These are phyloP conservation scores for Eira barbara DNA, from an alignment of 2,113 vertebrate genomes.

Conservation along the genomic window DNA sequence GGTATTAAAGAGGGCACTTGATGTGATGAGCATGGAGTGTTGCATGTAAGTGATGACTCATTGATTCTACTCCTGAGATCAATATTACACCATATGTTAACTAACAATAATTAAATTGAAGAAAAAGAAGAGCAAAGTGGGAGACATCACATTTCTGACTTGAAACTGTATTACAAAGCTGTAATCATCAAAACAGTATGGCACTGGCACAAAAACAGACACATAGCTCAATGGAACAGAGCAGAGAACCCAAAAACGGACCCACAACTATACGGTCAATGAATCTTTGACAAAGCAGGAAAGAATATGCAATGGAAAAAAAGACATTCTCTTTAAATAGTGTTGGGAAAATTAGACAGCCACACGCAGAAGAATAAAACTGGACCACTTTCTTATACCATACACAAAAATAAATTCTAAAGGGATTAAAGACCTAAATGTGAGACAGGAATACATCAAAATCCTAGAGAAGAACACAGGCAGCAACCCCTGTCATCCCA, in stretches of 20 bases:
- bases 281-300: too few species aligned
- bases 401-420: too few species aligned
- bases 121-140: background rate
- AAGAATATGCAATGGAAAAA: too few species aligned
- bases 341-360: too few species aligned
- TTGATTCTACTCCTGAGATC: background rate
- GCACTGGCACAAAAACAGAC: background rate
- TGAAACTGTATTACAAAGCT: background rate
- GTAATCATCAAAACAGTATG: background rate
- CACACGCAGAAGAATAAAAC: too few species aligned
- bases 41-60: background rate
- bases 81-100: background rate
- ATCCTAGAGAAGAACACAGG: too few species aligned
- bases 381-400: too few species aligned
- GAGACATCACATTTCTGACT: background rate
- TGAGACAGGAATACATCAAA: too few species aligned
- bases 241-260: background rate
- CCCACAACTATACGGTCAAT: background rate
- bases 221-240: background rate
- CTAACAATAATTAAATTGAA: background rate
- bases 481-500: too few species aligned
- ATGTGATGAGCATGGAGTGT: background rate
- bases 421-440: too few species aligned
- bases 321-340: too few species aligned
- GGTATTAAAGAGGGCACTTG: background rate